These are phyloP conservation scores for Gymnobelideus leadbeateri DNA, from an alignment of 2,113 vertebrate genomes.

Conservation along the genomic window DNA sequence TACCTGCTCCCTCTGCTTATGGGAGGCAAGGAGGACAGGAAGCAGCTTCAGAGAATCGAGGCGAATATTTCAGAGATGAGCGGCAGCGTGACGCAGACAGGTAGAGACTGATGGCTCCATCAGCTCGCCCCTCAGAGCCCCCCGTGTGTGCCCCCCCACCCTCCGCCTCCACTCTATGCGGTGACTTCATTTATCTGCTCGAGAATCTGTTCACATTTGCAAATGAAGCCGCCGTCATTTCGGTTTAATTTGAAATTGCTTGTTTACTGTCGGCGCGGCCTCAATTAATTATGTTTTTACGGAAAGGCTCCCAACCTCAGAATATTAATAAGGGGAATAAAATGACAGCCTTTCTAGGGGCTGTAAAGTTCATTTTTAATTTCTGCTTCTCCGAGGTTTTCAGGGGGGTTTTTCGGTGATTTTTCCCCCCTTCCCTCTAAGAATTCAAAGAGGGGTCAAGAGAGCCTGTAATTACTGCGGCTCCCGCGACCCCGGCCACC, in stretches of 20 bases:
- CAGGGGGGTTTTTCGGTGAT: constrained; percentile 81
- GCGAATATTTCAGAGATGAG: constrained; percentile 96
- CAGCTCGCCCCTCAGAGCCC: constrained; percentile 87
- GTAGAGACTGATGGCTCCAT: constrained; percentile 99
- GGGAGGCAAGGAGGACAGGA: constrained; percentile 97
- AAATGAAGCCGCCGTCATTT: constrained; percentile 99
- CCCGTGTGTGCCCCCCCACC: constrained; percentile 73
- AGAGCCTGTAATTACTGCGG: constrained; percentile 87
- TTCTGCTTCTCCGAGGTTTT: constrained; percentile 90
- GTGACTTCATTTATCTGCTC: constrained; percentile 99
- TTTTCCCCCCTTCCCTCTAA: constrained; percentile 83
- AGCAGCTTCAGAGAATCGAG: constrained; percentile 98
- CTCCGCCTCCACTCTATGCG: constrained; percentile 86
- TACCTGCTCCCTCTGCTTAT: constrained; percentile 97
- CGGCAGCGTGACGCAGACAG: constrained; percentile 99
- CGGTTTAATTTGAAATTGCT: constrained; percentile 99
- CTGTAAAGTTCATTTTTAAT: constrained; percentile 99
- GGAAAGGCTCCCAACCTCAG: constrained; percentile 99
- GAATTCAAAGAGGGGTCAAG: constrained; percentile 82
- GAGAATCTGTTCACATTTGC: constrained; percentile 99
- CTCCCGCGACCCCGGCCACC: constrained; percentile 80
- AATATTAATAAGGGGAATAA: constrained; percentile 99
- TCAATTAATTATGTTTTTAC: constrained; percentile 99
- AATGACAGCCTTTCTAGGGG: constrained; percentile 98
- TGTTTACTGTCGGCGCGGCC: constrained; percentile 99